Percentiles rank a stretch among this genome's conserved stretches.
phyloP scores from a whole-genome alignment of 2,113 vertebrate genomes.

The Peromyscus maniculatus region DNA sequence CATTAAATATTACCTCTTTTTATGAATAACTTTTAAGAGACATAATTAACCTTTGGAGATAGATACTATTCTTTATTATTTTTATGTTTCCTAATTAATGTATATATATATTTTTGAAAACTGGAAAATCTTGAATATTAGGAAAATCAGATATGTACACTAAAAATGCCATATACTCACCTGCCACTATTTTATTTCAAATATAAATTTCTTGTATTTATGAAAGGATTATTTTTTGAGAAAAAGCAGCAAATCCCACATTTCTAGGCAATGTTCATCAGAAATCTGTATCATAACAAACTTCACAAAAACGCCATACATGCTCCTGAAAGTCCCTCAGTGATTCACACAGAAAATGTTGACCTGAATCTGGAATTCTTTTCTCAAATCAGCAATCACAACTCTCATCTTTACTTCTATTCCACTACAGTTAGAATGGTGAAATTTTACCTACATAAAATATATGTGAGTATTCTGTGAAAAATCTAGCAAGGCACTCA shows the following conservation, averaged over 20 bases:
- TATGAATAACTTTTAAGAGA: background rate
- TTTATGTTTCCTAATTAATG: background rate
- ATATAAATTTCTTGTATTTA: background rate
- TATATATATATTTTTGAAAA: background rate
- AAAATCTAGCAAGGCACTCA: conserved; percentile 23
- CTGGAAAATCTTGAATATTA: background rate
- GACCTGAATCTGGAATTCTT: background rate
- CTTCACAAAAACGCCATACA: background rate
- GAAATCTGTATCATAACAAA: conserved; percentile 39
- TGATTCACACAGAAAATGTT: background rate
- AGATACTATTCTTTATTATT: conserved; percentile 25
- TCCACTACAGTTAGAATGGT: background rate
- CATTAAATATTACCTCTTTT: background rate
- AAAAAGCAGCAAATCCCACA: background rate
- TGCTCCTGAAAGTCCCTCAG: background rate
- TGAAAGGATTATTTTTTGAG: conserved; percentile 1
- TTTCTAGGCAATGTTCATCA: conserved; percentile 23
- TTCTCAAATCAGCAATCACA: background rate
- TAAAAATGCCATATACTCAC: background rate
- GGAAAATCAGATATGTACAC: conserved; percentile 5
- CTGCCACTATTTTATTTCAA: conserved; percentile 37
- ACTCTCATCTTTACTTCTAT: background rate
- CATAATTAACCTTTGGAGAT: conserved; percentile 24
- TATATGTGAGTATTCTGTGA: background rate
- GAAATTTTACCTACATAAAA: background rate